Percentiles rank a stretch among this genome's conserved stretches.
Conservation (phyloP, 2,113 vertebrate genomes). For the Ramphastos sulfuratus region DNA sequence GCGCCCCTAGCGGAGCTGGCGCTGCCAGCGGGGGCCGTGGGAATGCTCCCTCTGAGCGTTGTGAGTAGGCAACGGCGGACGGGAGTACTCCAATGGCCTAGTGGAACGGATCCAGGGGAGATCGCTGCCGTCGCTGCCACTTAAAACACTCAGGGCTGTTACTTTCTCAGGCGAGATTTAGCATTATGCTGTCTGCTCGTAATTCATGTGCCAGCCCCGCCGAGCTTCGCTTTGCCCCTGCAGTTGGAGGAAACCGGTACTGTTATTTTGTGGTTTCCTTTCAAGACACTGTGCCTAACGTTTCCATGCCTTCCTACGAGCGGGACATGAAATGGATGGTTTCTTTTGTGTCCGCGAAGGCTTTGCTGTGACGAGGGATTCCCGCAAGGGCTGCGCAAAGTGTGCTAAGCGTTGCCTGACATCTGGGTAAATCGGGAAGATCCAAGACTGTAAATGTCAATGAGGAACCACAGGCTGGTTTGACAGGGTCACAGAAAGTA, state of each 20-base stretch:
- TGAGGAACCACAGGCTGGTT: neutral
- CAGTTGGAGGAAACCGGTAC: neutral
- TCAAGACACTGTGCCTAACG: neutral
- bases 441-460: neutral
- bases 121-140: neutral
- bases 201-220: neutral
- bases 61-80: accelerated
- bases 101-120: neutral
- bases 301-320: neutral
- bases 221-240: neutral
- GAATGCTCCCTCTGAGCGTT: accelerated
- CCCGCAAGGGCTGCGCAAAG: neutral
- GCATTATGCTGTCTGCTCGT: neutral
- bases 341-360: neutral
- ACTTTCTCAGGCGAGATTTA: neutral
- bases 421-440: neutral
- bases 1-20: neutral
- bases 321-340: neutral
- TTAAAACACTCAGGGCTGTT: neutral
- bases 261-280: neutral
- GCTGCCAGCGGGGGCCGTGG: accelerated
- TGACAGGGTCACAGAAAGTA: neutral
- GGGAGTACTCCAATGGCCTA: neutral
- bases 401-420: neutral
- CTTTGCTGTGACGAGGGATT: neutral